Percentiles rank a stretch among this genome's conserved stretches.
Conservation (phyloP, 2,888 invertebrate species). For the Latrodectus hesperus region DNA sequence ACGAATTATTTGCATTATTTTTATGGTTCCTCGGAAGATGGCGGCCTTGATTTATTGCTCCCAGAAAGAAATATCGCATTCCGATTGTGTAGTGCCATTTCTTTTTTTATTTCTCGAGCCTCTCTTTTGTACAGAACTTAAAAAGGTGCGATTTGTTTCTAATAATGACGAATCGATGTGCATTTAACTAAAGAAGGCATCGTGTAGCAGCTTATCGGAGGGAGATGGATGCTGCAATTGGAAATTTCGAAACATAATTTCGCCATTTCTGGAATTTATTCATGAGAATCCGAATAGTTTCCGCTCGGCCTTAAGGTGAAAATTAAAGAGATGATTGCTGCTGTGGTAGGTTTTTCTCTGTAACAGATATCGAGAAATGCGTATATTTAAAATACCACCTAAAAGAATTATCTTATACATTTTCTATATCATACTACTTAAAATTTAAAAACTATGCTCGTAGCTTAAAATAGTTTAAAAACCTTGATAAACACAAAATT, state of each 20-base stretch:
- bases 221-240: neutral
- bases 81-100: constrained; percentile 43
- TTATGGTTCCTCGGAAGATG: constrained; percentile 56
- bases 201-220: constrained; percentile 23
- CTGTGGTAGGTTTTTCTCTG: no score
- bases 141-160: constrained; percentile 41
- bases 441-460: no score
- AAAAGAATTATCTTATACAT: no score
- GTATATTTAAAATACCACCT: no score
- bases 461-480: no score
- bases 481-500: no score
- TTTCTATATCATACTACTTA: no score
- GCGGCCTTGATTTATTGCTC: constrained; percentile 52
- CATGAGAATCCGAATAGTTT: neutral
- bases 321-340: neutral
- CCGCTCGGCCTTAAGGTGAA: neutral
- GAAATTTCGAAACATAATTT: neutral
- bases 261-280: neutral
- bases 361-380: no score
- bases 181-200: constrained; percentile 49
- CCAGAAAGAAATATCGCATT: constrained; percentile 47
- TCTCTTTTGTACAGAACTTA: neutral
- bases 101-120: neutral
- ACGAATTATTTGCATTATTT: constrained; percentile 67
- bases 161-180: constrained; percentile 59